These are phyloP conservation scores for Psittacara wagleri DNA, from an alignment of 2,113 vertebrate species.

Conservation along the genomic window DNA sequence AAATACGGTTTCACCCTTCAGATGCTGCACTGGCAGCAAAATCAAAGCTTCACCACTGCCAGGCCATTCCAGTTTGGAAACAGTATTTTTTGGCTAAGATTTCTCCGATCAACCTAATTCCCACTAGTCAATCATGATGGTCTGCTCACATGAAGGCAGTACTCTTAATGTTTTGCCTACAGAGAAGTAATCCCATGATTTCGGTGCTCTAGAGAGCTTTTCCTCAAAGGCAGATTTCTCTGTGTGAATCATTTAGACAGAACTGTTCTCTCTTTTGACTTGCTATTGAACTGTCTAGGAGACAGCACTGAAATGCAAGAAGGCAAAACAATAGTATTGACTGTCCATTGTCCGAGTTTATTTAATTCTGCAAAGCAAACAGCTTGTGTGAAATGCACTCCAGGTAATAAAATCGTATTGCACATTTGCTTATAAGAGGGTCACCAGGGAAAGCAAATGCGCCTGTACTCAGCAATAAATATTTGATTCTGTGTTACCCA, in stretches of 20 bases:
- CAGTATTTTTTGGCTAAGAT: neutral
- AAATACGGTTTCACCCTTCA: slow-evolving; percentile 26
- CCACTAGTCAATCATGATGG: neutral
- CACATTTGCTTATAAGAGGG: slow-evolving; percentile 44
- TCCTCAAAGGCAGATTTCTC: slow-evolving; percentile 6
- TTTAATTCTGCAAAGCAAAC: slow-evolving; percentile 66
- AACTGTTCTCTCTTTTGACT: neutral
- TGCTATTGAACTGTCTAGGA: slow-evolving; percentile 20
- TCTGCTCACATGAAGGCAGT: neutral
- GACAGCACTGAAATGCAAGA: slow-evolving; percentile 49
- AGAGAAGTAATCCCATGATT: neutral
- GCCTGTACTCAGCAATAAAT: slow-evolving; percentile 52
- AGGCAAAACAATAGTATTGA: slow-evolving; percentile 53
- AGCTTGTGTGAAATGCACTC: slow-evolving; percentile 38
- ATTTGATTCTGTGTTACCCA: slow-evolving; percentile 39
- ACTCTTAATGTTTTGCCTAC: neutral
- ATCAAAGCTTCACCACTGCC: slow-evolving; percentile 8
- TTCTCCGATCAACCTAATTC: neutral
- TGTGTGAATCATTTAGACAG: neutral
- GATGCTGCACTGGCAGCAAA: slow-evolving; percentile 33
- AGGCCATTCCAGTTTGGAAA: neutral
- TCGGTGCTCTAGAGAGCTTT: neutral
- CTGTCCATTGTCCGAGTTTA: slow-evolving; percentile 31
- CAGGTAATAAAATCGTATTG: slow-evolving; percentile 47
- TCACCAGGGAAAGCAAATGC: slow-evolving; percentile 37